Evolutionary conservation across 2,888 invertebrate genomes (phyloP).

Genomic region (Heliconius hortense): DNA sequence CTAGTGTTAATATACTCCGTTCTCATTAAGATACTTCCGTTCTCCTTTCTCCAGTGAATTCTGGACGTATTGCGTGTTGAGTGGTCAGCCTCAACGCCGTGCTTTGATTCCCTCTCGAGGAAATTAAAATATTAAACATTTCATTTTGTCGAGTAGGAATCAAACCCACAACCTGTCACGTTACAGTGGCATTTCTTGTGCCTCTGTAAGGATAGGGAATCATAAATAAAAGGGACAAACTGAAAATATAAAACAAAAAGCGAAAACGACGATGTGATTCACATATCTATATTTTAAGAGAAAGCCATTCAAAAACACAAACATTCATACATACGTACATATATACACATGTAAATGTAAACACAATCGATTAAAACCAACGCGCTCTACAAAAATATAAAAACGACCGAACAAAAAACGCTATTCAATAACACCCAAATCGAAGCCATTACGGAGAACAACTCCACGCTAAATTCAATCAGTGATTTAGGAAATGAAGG

Average conservation of each 20-base stretch:
- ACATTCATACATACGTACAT: background rate
- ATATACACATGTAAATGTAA: constrained; percentile 1
- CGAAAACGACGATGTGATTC: too few relatives aligned
- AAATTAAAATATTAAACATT: background rate
- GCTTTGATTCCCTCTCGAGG: background rate
- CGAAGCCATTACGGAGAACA: constrained; percentile 45
- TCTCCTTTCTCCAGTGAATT: background rate
- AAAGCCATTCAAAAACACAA: background rate
- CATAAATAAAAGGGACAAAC: background rate
- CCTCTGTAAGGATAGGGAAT: too few relatives aligned
- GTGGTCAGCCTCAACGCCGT: background rate
- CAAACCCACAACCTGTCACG: too few relatives aligned
- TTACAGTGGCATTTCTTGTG: too few relatives aligned
- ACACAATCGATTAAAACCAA: constrained; percentile 13
- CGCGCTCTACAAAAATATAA: constrained; percentile 23
- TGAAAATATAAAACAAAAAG: background rate
- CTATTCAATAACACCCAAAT: constrained; percentile 41
- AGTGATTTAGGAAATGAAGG: constrained; percentile 40
- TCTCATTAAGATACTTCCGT: background rate
- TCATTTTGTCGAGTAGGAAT: too few relatives aligned
- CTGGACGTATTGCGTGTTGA: background rate
- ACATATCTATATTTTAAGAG: background rate
- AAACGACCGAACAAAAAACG: constrained; percentile 23
- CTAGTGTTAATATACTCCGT: background rate
- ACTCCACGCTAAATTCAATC: constrained; percentile 42